Percentiles rank a stretch among this genome's conserved stretches.
Conservation (phyloP, 2,888 invertebrate genomes). For the Heliothis peltigera region DNA sequence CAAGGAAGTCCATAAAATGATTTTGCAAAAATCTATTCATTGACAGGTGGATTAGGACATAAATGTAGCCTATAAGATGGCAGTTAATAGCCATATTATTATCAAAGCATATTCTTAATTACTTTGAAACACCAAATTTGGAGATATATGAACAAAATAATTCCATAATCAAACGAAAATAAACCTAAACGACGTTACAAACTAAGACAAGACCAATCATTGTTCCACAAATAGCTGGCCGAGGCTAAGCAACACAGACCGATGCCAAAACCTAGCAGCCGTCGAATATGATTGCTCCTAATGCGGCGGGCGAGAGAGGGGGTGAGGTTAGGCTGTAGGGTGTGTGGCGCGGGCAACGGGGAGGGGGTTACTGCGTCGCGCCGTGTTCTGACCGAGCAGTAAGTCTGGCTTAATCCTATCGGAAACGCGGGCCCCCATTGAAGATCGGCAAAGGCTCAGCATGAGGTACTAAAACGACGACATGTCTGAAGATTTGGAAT, state of each 20-base stretch:
- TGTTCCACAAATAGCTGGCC: constrained; percentile 85
- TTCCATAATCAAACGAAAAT: constrained; percentile 65
- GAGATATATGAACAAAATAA: constrained; percentile 44
- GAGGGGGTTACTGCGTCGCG: constrained; percentile 79
- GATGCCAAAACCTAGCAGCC: constrained; percentile 88
- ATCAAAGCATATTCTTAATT: constrained; percentile 4
- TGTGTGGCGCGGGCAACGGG: constrained; percentile 62
- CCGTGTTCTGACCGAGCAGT: constrained; percentile 89
- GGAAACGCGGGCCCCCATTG: constrained; percentile 88
- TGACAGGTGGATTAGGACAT: too few relatives aligned
- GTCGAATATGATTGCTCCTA: constrained; percentile 90
- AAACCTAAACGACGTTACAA: constrained; percentile 72
- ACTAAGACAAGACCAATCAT: constrained; percentile 87
- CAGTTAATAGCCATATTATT: constrained; percentile 1
- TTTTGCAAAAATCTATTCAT: too few relatives aligned
- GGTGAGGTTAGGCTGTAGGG: constrained; percentile 65
- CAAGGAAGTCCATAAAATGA: too few relatives aligned
- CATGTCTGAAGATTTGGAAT: constrained; percentile 75
- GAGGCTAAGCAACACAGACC: constrained; percentile 86
- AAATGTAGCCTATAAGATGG: too few relatives aligned
- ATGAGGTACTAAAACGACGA: constrained; percentile 71
- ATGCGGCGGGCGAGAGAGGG: constrained; percentile 79
- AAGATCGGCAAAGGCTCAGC: constrained; percentile 82
- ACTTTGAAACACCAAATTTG: constrained; percentile 7
- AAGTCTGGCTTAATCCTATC: constrained; percentile 90